A percentile compares a stretch with the other conserved stretches of the same genome.
phyloP scores from a whole-genome alignment of 2,888 invertebrate genomes.

The Nesidiocoris tenuis region DNA sequence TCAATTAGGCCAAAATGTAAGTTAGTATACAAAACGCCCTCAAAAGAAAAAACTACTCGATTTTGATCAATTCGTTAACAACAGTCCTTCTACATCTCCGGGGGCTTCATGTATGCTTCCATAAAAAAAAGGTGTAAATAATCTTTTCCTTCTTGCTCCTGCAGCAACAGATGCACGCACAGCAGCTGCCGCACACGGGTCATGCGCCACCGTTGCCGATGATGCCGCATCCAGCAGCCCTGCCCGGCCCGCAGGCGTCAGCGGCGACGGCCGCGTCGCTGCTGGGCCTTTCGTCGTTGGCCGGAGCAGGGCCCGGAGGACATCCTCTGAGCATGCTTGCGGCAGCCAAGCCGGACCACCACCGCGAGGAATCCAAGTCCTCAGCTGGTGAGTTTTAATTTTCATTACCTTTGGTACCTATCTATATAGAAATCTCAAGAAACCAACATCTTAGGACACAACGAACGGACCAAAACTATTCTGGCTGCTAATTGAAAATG shows the following conservation, averaged over 20 bases:
- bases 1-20: too few relatives aligned
- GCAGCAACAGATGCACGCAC: slow-evolving; percentile 91
- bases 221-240: slow-evolving; percentile 67
- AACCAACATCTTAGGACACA: too few relatives aligned
- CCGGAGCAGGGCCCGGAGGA: slow-evolving; percentile 66
- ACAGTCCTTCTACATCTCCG: too few relatives aligned
- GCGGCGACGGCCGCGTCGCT: slow-evolving; percentile 56
- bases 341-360: slow-evolving; percentile 74
- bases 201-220: slow-evolving; percentile 70
- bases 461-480: too few relatives aligned
- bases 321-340: slow-evolving; percentile 76
- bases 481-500: neutral
- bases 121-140: too few relatives aligned
- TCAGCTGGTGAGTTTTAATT: slow-evolving; percentile 65
- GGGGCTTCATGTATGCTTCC: too few relatives aligned
- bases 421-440: too few relatives aligned
- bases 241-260: slow-evolving; percentile 60
- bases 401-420: too few relatives aligned
- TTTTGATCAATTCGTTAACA: too few relatives aligned
- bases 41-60: too few relatives aligned
- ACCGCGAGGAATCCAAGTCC: slow-evolving; percentile 73
- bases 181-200: slow-evolving; percentile 64
- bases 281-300: slow-evolving; percentile 56
- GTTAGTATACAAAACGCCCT: too few relatives aligned
- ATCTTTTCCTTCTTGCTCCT: too few relatives aligned